Evolutionary conservation across 2,797 vertebrate species (phyloP).

Genomic region (Hippopotamyrus pictus): DNA sequence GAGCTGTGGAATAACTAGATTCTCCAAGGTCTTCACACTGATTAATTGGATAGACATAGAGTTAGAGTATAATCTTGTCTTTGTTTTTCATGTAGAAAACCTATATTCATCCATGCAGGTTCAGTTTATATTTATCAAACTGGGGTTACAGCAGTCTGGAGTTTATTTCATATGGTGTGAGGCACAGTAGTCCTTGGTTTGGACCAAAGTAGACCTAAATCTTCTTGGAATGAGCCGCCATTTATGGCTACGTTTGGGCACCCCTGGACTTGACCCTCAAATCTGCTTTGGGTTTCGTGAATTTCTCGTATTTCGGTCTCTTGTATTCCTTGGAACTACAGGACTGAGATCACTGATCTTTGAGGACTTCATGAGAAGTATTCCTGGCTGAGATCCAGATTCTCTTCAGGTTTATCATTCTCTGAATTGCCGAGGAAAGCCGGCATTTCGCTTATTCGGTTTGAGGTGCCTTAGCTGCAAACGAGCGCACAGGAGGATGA

Average conservation of each 20-base stretch:
- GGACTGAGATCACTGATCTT: constrained; percentile 8
- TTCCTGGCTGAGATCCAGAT: background rate
- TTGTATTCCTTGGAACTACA: background rate
- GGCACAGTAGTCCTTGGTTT: background rate
- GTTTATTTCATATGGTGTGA: background rate
- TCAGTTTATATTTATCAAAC: background rate
- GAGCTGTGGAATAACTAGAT: background rate
- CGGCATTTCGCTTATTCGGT: background rate
- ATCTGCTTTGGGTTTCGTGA: background rate
- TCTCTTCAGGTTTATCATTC: background rate
- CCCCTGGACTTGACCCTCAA: background rate
- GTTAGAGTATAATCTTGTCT: background rate
- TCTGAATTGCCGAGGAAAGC: background rate
- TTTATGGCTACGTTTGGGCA: background rate
- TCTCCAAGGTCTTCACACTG: background rate
- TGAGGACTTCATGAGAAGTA: background rate
- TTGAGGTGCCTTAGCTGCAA: background rate
- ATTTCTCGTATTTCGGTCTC: background rate
- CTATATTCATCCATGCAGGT: background rate
- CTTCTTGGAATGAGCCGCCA: background rate
- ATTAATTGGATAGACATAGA: background rate
- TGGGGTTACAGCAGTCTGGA: background rate
- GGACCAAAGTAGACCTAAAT: background rate
- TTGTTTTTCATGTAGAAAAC: background rate
- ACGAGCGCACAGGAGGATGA: background rate